Percentiles rank a stretch among this genome's conserved stretches.
phyloP scores from a whole-genome alignment of 2,888 invertebrate species.

The Vanessa cardui region DNA sequence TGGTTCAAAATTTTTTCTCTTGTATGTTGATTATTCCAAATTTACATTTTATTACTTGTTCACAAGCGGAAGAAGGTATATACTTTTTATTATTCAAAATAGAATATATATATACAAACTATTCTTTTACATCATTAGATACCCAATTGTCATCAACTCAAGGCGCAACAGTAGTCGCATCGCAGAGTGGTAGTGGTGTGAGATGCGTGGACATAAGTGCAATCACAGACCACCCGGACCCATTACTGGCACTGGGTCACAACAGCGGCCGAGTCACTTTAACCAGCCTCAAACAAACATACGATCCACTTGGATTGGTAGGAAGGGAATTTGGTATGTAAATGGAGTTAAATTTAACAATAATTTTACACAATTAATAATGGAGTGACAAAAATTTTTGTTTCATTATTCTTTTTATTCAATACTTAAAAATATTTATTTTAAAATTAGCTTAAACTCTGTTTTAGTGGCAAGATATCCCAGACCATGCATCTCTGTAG shows the following conservation, averaged over 20 bases:
- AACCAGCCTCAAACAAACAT: conserved; percentile 88
- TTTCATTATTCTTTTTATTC: neutral
- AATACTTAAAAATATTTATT: neutral
- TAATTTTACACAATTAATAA: neutral
- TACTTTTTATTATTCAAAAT: too few relatives aligned
- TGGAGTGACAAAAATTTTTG: neutral
- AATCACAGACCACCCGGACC: conserved; percentile 88
- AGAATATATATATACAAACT: too few relatives aligned
- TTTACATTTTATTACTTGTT: too few relatives aligned
- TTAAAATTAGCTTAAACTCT: neutral
- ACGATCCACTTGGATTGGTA: conserved; percentile 86
- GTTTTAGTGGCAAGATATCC: conserved; percentile 90
- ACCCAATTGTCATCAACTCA: conserved; percentile 87
- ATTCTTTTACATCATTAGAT: conserved; percentile 70
- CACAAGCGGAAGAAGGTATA: too few relatives aligned
- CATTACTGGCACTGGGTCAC: conserved; percentile 93
- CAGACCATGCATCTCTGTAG: conserved; percentile 92
- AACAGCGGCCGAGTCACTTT: conserved; percentile 94
- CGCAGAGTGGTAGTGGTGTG: conserved; percentile 91
- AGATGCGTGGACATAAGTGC: conserved; percentile 93
- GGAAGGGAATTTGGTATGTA: conserved; percentile 89
- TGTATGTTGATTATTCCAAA: too few relatives aligned
- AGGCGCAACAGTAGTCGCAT: conserved; percentile 87
- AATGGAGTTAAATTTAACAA: neutral
- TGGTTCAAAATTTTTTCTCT: too few relatives aligned